Conservation (phyloP, 2,888 invertebrate species). For the Bellardia pandia region DNA sequence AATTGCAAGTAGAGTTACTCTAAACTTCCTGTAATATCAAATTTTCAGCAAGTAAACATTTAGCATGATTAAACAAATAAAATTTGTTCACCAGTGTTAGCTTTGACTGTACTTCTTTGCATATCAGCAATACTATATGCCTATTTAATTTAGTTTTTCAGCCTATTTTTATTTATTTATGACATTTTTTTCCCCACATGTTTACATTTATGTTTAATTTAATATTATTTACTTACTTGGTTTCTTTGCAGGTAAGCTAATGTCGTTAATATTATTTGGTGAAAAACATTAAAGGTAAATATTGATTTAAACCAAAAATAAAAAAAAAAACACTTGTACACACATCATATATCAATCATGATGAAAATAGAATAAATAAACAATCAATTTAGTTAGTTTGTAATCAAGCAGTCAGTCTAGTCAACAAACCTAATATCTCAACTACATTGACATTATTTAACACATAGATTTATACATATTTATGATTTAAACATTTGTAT, state of each 20-base stretch:
- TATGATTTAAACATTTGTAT: neutral
- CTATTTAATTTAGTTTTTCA: neutral
- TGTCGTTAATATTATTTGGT: slow-evolving; percentile 6
- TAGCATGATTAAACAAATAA: too few species aligned
- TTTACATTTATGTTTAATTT: slow-evolving; percentile 16
- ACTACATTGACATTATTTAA: neutral
- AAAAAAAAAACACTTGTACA: neutral
- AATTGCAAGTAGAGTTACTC: too few species aligned
- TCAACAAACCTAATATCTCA: neutral
- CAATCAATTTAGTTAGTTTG: slow-evolving; percentile 9
- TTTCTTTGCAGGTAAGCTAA: slow-evolving; percentile 58
- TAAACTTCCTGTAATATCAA: too few species aligned
- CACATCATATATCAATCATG: slow-evolving; percentile 35
- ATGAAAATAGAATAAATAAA: slow-evolving; percentile 21
- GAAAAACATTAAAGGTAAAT: slow-evolving; percentile 46
- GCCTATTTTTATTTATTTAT: neutral
- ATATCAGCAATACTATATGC: neutral
- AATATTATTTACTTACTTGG: slow-evolving; percentile 6
- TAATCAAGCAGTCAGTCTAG: neutral
- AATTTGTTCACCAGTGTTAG: neutral
- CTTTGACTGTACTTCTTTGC: neutral
- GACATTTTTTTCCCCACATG: neutral
- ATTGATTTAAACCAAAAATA: slow-evolving; percentile 31
- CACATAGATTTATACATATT: neutral
- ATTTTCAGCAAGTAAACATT: too few species aligned